Percentiles rank a stretch among this genome's conserved stretches.
Conservation (phyloP, 2,797 vertebrate species). For the Phoebastria nigripes region DNA sequence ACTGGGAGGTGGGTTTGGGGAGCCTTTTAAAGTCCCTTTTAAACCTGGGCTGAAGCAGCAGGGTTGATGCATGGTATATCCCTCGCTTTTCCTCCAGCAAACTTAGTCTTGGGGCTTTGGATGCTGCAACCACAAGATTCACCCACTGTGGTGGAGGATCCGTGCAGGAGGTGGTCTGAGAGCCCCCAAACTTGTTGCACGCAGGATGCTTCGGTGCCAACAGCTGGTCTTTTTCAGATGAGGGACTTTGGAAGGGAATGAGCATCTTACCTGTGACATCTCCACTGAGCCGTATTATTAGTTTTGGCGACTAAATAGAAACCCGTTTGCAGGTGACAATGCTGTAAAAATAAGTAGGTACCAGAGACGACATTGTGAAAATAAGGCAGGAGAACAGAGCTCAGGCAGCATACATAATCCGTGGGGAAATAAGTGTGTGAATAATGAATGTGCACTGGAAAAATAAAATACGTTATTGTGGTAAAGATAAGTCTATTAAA, state of each 20-base stretch:
- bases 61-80: fast-evolving
- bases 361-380: not conserved
- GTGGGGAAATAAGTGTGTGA: slow-evolving; percentile 28
- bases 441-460: slow-evolving; percentile 38
- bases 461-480: slow-evolving; percentile 31
- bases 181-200: fast-evolving
- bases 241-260: not conserved
- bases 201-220: not conserved
- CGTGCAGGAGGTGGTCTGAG: not conserved
- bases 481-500: slow-evolving; percentile 46
- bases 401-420: not conserved
- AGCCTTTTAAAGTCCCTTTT: not conserved
- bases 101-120: fast-evolving
- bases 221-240: not conserved
- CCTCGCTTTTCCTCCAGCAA: not conserved
- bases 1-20: not conserved
- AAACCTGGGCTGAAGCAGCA: not conserved
- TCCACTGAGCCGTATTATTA: slow-evolving; percentile 26
- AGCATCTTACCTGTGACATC: not conserved
- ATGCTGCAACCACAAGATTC: not conserved
- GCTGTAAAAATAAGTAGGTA: slow-evolving; percentile 32
- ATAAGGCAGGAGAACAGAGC: slow-evolving; percentile 1
- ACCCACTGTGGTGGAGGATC: not conserved
- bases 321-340: slow-evolving; percentile 7
- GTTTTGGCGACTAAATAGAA: slow-evolving; percentile 3